Conservation (phyloP, 2,113 vertebrate genomes). For the Pungitius pungitius region DNA sequence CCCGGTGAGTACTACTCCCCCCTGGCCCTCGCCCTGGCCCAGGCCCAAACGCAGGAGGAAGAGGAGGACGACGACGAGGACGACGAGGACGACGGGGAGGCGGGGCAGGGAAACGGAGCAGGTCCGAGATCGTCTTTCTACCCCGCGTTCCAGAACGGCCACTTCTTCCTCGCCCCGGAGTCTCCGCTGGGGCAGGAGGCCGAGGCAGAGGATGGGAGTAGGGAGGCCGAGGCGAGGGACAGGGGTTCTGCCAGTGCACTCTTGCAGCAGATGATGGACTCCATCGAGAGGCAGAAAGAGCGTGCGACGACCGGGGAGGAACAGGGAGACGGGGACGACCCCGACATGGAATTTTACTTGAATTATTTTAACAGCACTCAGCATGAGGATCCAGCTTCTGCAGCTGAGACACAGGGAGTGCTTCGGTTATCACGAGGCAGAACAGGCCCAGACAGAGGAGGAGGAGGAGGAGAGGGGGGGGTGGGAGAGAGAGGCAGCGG, state of each 20-base stretch:
- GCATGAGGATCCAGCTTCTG: conserved; percentile 80
- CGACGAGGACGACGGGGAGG: conserved; percentile 79
- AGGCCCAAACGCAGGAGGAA: conserved; percentile 71
- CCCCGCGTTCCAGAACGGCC: conserved; percentile 86
- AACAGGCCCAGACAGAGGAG: conserved; percentile 75
- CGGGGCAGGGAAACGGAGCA: conserved; percentile 67
- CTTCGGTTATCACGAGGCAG: conserved; percentile 81
- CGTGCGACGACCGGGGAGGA: conserved; percentile 78
- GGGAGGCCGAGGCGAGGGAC: conserved; percentile 75
- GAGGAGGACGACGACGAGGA: conserved; percentile 89
- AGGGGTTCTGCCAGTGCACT: conserved; percentile 90
- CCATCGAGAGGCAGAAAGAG: conserved; percentile 85
- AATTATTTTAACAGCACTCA: conserved; percentile 93
- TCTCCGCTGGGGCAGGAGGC: conserved; percentile 79
- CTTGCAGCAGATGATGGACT: conserved; percentile 94
- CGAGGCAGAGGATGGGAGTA: conserved; percentile 73
- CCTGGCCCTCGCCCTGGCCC: conserved; percentile 72
- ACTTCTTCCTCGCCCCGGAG: conserved; percentile 83
- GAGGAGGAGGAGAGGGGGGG: conserved; percentile 28
- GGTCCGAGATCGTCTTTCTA: conserved; percentile 78
- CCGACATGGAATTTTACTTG: conserved; percentile 98
- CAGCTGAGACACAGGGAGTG: conserved; percentile 83
- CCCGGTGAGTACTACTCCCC: conserved; percentile 78
- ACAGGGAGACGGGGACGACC: conserved; percentile 88
- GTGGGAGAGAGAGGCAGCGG: conserved; percentile 39